Percentiles rank a stretch among this genome's conserved stretches.
phyloP scores from a whole-genome alignment of 2,113 vertebrate genomes.

The Tragelaphus buxtoni region DNA sequence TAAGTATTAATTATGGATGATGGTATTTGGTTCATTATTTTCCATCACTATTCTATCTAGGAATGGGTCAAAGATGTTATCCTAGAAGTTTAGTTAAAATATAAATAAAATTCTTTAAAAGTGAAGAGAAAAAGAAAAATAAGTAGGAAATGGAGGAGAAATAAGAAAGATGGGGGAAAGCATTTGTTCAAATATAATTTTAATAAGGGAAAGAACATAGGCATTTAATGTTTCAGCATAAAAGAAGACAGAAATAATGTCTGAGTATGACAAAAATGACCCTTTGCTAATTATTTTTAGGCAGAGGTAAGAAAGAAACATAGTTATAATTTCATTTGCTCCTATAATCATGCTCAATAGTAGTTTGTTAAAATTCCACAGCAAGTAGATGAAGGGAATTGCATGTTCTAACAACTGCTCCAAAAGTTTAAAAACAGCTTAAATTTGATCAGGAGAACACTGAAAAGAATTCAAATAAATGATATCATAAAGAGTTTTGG shows the following conservation, averaged over 20 bases:
- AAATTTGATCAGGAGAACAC: neutral
- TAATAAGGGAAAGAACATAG: neutral
- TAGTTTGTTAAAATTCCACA: neutral
- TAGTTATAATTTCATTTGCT: neutral
- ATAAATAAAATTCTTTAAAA: neutral
- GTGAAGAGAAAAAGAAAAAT: neutral
- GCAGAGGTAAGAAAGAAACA: neutral
- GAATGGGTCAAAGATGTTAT: neutral
- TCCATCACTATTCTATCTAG: neutral
- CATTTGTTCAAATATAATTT: neutral
- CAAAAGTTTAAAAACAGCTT: neutral
- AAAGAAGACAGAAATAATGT: neutral
- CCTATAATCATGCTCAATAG: neutral
- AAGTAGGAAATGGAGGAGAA: neutral
- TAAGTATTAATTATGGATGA: neutral
- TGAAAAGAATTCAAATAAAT: neutral
- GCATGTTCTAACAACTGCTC: neutral
- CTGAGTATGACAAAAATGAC: neutral
- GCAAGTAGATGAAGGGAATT: neutral
- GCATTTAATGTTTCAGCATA: neutral
- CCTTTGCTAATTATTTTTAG: neutral
- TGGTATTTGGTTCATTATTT: neutral
- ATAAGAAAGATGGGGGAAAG: neutral
- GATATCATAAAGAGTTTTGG: neutral
- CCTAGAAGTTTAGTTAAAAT: neutral